A percentile compares a stretch with the other conserved stretches of the same genome.
phyloP scores from a whole-genome alignment of 30 jellyfish, hydroid and myxozoan genomes.

The Aurelia aurita region DNA sequence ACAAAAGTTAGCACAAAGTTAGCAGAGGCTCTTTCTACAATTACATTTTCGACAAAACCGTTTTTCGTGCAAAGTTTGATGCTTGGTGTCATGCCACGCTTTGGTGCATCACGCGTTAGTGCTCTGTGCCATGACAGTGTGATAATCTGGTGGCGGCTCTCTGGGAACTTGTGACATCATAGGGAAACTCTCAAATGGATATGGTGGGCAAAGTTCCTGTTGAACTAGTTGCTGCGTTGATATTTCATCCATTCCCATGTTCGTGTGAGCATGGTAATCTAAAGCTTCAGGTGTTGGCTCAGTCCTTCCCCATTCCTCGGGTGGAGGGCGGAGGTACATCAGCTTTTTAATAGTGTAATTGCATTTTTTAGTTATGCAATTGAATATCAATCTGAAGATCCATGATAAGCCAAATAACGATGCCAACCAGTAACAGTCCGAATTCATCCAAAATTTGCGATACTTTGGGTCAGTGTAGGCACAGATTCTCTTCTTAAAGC shows the following conservation, averaged over 20 bases:
- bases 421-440: constrained; percentile 36
- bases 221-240: too few relatives aligned
- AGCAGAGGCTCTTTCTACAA: too few relatives aligned
- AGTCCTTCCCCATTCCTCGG: background rate
- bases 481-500: constrained; percentile 53
- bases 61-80: too few relatives aligned
- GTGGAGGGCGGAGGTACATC: constrained; percentile 1
- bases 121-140: background rate
- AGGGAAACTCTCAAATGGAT: background rate
- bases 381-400: constrained; percentile 50
- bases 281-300: background rate
- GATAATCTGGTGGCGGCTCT: constrained; percentile 27
- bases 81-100: too few relatives aligned
- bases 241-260: too few relatives aligned
- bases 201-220: too few relatives aligned
- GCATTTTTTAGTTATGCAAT: constrained; percentile 34
- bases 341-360: constrained; percentile 43
- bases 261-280: too few relatives aligned
- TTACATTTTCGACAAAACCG: too few relatives aligned
- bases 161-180: background rate
- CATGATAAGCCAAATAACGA: constrained; percentile 45
- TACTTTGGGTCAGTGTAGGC: constrained; percentile 48
- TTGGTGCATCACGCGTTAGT: background rate
- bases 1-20: too few relatives aligned
- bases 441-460: constrained; percentile 66